Base-by-base conservation (phyloP, 2,888 invertebrate genomes). In the Acanthosepion esculentum region DNA sequence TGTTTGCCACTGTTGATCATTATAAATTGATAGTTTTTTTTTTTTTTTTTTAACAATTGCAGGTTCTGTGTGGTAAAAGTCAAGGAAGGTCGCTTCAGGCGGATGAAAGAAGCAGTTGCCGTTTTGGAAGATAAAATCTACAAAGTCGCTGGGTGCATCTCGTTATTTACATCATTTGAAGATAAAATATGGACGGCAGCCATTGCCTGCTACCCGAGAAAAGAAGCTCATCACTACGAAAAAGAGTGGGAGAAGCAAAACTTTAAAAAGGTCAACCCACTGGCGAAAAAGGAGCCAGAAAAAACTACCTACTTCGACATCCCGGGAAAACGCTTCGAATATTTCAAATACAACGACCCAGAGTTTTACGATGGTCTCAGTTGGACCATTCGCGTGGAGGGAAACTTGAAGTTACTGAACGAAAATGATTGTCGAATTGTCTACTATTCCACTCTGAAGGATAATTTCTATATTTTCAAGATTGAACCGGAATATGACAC, bases 31-130 rank as follows among this genome's bases (percentile, higher is more conserved):
- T 41, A 41, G 41, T 41, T 41, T 41, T n/a, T 8, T 15, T 15
- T 33, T 93, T 23, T 91, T 95, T 15, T 15, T 33, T 93, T 23
- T 91, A 95, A 33, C 94, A 23, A 48, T 95, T 95, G n/a, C 96
- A 97, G 97, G 94, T 97, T 96, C 95, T 97, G 97, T 95, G 96
- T 97, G 20, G 97, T 96, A 18, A 95, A 96, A 55, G 95, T 96
- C 8, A 96, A 96, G 91, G 96, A 97, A 23, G 96, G 96, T 29
- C 95, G 96, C 29, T 96, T 96, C 94, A 95, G 96, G 91, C 95
- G 97, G 93, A 95, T 97, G 95, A 95, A 96, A 59, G 96, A 96
- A 41, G 96, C 96, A 20, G 95, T 97, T 12, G 95, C 95, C 15
- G 94, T 96, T 12, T 94, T 97, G 12, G 97, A 97, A 94, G 96